A percentile compares a stretch with the other conserved stretches of the same genome.
phyloP scores from a whole-genome alignment of 1,140 invertebrate genomes.

The Saxidomus purpurata region DNA sequence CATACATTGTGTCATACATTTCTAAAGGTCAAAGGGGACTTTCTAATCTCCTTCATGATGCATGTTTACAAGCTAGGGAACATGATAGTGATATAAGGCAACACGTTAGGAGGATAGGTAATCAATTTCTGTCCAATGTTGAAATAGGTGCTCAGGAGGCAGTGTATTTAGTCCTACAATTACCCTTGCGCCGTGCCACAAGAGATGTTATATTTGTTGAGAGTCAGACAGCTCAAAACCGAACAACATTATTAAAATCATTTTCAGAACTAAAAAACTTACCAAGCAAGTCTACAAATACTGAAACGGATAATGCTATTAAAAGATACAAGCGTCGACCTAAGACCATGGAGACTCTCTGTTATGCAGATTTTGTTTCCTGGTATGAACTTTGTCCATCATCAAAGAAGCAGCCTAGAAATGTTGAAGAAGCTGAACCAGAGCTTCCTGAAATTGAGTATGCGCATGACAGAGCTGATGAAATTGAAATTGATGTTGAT shows the following conservation, averaged over 20 bases:
- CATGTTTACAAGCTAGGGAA: slow-evolving; percentile 58
- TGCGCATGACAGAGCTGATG: no score
- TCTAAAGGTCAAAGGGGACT: slow-evolving; percentile 67
- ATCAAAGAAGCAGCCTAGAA: no score
- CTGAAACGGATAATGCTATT: background rate
- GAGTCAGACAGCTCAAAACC: background rate
- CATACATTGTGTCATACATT: slow-evolving; percentile 69
- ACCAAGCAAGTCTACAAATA: background rate
- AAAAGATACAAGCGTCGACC: background rate
- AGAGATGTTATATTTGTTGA: slow-evolving; percentile 25
- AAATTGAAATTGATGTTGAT: no score
- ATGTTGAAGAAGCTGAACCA: no score
- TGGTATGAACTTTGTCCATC: no score
- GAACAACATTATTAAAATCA: background rate
- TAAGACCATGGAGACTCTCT: background rate
- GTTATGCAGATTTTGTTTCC: slow-evolving; percentile 7
- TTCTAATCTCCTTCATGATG: slow-evolving; percentile 70
- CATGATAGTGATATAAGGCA: slow-evolving; percentile 52
- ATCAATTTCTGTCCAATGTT: slow-evolving; percentile 49
- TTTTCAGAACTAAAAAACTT: background rate
- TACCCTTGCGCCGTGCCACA: background rate
- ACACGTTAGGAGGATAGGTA: no score
- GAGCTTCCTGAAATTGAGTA: no score
- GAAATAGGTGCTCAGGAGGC: slow-evolving; percentile 47
- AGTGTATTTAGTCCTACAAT: slow-evolving; percentile 10